These are phyloP conservation scores for Caenorhabditis briggsae DNA, from an alignment of 1,140 invertebrate genomes.

Conservation along the genomic window DNA sequence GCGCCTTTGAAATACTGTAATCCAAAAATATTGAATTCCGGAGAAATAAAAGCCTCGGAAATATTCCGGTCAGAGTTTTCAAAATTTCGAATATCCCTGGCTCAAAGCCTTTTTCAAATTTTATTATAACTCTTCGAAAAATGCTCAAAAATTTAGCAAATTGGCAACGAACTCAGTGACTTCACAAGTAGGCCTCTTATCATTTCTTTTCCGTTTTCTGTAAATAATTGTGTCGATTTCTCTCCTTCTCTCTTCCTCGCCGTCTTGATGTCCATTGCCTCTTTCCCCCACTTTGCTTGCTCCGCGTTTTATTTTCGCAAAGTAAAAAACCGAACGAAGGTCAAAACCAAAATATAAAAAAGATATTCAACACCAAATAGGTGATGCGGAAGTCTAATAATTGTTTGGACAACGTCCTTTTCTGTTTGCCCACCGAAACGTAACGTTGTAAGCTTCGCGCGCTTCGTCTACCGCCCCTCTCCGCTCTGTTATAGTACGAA, in stretches of 20 bases:
- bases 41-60: no score
- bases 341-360: slow-evolving; percentile 52
- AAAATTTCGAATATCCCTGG: not conserved
- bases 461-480: not conserved
- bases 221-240: slow-evolving; percentile 29
- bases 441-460: slow-evolving; percentile 39
- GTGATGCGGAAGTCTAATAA: slow-evolving; percentile 54
- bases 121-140: not conserved
- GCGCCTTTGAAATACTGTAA: no score
- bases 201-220: slow-evolving; percentile 34
- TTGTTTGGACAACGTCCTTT: slow-evolving; percentile 54
- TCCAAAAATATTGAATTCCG: no score
- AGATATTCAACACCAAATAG: slow-evolving; percentile 33
- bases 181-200: slow-evolving; percentile 8
- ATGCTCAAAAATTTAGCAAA: not conserved
- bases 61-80: no score
- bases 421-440: slow-evolving; percentile 41
- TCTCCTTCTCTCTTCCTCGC: slow-evolving; percentile 63
- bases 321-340: slow-evolving; percentile 39
- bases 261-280: not conserved
- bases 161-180: not conserved
- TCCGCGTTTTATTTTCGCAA: slow-evolving; percentile 75
- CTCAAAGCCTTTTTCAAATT: not conserved
- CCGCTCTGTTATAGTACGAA: slow-evolving; percentile 34
- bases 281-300: slow-evolving; percentile 58